These are phyloP conservation scores for Physeter macrocephalus DNA, from an alignment of 2,113 vertebrate species.

Conservation along the genomic window DNA sequence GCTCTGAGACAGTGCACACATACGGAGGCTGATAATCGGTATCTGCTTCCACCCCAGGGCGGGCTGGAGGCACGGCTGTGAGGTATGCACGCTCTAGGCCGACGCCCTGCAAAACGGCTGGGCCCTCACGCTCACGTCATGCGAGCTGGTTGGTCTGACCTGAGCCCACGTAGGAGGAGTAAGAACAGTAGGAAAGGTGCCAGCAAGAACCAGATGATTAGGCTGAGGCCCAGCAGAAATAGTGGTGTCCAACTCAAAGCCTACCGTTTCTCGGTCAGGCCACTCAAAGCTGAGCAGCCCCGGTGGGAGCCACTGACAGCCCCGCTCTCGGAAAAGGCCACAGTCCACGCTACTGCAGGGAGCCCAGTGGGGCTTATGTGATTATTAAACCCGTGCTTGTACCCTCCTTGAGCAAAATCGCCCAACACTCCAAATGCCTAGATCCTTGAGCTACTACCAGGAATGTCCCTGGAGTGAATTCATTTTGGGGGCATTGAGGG, in stretches of 20 bases:
- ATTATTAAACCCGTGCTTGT: not conserved
- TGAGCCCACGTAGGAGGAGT: not conserved
- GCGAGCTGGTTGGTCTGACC: not conserved
- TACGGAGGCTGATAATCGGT: not conserved
- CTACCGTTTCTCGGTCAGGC: not conserved
- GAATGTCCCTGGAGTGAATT: slow-evolving; percentile 67
- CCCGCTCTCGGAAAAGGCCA: not conserved
- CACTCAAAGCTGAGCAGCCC: not conserved
- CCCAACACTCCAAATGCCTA: slow-evolving; percentile 43
- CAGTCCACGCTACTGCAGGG: not conserved
- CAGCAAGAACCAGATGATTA: not conserved
- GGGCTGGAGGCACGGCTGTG: not conserved
- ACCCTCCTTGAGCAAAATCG: slow-evolving; percentile 48
- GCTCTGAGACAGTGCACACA: not conserved
- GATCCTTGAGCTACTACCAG: slow-evolving; percentile 57
- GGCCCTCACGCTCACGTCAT: not conserved
- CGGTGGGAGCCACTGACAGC: not conserved
- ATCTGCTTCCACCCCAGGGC: not conserved
- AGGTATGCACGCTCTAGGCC: not conserved
- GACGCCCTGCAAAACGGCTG: not conserved
- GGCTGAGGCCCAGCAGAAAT: slow-evolving; percentile 6
- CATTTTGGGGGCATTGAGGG: slow-evolving; percentile 24
- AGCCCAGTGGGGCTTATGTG: not conserved
- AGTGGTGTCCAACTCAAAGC: not conserved
- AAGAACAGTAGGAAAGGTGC: slow-evolving; percentile 1